Conservation (phyloP, 2,888 invertebrate species). For the Tetropium fuscum region DNA sequence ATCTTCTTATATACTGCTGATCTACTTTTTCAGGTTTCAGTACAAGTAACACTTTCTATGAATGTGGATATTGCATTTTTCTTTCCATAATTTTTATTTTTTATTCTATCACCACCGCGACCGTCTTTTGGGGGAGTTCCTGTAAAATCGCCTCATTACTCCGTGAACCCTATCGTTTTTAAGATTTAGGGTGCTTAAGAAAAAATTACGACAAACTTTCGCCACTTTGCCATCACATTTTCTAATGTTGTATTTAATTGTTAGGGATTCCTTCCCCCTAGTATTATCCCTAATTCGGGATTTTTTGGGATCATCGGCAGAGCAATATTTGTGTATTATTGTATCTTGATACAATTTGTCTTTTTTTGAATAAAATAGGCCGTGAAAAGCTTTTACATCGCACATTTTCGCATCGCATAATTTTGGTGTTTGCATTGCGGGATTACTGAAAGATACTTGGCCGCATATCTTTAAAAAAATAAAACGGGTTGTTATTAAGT, state of each 20-base stretch:
- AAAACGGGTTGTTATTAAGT: no score
- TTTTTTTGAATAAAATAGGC: neutral
- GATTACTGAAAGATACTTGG: no score
- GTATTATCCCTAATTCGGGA: neutral
- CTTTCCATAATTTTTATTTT: neutral
- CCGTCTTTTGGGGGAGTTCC: neutral
- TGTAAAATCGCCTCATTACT: slow-evolving; percentile 10
- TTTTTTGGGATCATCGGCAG: neutral
- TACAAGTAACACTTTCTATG: no score
- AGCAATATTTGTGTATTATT: neutral
- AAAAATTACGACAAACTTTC: slow-evolving; percentile 4
- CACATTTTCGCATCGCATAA: no score
- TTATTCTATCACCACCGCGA: slow-evolving; percentile 3
- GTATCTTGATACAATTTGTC: slow-evolving; percentile 1
- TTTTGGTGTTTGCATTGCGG: no score
- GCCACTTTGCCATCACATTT: neutral
- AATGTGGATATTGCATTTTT: slow-evolving; percentile 5
- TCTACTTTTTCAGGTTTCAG: no score
- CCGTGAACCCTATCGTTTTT: neutral
- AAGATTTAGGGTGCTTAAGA: neutral
- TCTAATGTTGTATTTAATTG: neutral
- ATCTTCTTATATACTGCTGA: no score
- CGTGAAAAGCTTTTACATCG: slow-evolving; percentile 1
- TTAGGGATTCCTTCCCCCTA: neutral
- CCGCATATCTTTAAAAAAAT: no score